Base-by-base conservation (phyloP, 2,797 vertebrate genomes). In the Sardinella longiceps region DNA sequence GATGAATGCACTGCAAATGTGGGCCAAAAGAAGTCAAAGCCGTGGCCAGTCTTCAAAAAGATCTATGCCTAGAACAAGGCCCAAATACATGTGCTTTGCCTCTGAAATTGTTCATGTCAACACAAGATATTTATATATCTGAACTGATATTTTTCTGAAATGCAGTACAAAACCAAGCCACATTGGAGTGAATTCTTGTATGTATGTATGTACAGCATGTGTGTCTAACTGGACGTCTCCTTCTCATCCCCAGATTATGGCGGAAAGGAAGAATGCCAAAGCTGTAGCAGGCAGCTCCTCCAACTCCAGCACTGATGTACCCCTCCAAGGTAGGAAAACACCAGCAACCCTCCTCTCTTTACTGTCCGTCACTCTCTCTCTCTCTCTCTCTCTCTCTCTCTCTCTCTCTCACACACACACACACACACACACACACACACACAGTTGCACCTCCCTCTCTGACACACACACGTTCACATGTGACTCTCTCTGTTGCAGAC, bases 221-320 rank as follows among this genome's bases (percentile, higher is more conserved):
- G 63, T 18, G 0, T 66, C n/a, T 66, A 28, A 4, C 14, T 2
- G 18, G 51, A 53, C n/a, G n/a, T 60, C 33, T 80, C 50, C 80
- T 82, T 50, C 70, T 81, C 39, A 84, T 82, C 33, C 87, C 58
- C 93, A 99, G 98, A 99, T 99, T 94, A 99, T 99, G 98, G 98
- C 98, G 6, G 98, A 99, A 92, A 95, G 97, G 93, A 99, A 97
- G 96, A 98, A 96, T 91, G 96, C 96, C 93, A 98, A 98, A 94
- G 96, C 97, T 91, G 94, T 96, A 92, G 97, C 97, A 91, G 95
- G 97, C 92, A 96, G 96, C 91, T 97, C 97, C 0, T 92, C 96
- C 87, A 97, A 97, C 86, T 96, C 94, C 84, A 95, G 95, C 87
- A 96, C 97, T 0, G 98, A 99, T 58, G 97, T 99, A 84, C 98